These are phyloP conservation scores for Hippoglossus stenolepis DNA, from an alignment of 2,113 vertebrate species.

Conservation along the genomic window DNA sequence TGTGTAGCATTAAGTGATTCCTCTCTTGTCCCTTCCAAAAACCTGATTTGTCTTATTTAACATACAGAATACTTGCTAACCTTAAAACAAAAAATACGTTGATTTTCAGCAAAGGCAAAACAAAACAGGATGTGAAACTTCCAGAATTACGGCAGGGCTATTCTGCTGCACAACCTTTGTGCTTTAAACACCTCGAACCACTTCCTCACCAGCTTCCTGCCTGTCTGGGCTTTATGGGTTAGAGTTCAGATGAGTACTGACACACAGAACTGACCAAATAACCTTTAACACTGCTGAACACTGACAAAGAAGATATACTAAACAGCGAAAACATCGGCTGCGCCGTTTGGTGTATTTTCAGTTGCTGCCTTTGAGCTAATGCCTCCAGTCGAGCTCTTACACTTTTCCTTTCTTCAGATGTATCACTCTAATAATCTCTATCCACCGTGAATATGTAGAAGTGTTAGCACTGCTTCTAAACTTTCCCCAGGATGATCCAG, in stretches of 20 bases:
- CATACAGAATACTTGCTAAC: not conserved
- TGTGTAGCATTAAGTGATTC: not conserved
- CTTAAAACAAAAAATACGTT: not conserved
- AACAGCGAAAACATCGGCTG: not conserved
- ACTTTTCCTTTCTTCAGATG: not conserved
- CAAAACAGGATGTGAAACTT: constrained; percentile 73
- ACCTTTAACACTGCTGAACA: not conserved
- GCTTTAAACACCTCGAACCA: constrained; percentile 60
- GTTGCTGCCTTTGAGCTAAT: constrained; percentile 5
- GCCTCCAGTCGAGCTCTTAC: not conserved
- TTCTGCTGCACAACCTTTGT: constrained; percentile 44
- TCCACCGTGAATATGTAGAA: constrained; percentile 18
- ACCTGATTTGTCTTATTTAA: not conserved
- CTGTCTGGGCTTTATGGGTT: constrained; percentile 75
- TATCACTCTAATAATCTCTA: constrained; percentile 24
- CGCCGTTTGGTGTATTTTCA: constrained; percentile 14
- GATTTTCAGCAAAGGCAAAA: constrained; percentile 37
- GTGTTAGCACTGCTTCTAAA: constrained; percentile 12
- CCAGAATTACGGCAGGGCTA: constrained; percentile 39
- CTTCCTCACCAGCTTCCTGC: constrained; percentile 77
- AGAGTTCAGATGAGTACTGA: constrained; percentile 64
- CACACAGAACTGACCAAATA: constrained; percentile 24
- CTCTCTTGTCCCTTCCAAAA: constrained; percentile 8
- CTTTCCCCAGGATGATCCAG: not conserved
- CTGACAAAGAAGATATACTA: not conserved